Evolutionary conservation across 2,888 invertebrate species (phyloP), one percentile per base, ranked within the genome.

Genomic region (Pollenia amentaria): DNA sequence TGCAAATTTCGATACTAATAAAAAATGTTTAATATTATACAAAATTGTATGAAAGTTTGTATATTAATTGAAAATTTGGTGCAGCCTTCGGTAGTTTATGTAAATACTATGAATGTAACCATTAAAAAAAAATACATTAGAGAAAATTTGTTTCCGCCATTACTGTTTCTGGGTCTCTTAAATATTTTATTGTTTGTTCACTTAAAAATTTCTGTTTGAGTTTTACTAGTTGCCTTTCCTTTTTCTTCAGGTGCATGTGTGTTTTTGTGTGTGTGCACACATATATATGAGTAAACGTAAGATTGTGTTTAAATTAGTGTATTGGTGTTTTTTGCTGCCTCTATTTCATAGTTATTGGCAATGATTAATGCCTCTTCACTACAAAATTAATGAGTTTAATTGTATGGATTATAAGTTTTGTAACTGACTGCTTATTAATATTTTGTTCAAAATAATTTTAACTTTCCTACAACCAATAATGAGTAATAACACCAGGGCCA

Each of bases 331-430:
- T 69, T 7, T 18, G 38, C 16, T 67, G 72, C 73, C 18, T 53
- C 51, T 53, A 62, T 42, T 65, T 29, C 40, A 57, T 73, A 69
- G 44, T 48, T 83, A 72, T 64, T 76, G 75, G 44, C 44, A 83
- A 79, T 86, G 75, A 83, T 86, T 86, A 83, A 86, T 86, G 86
- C 60, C 69, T 70, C 69, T 82, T 70, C 46, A 64, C 76, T 83
- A 79, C 55, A 83, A 76, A 80, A 83, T 83, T 83, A 86, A 86
- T 86, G 76, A 83, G 72, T 83, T 79, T 76, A 86, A 83, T 86
- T 83, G 65, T 76, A 79, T 76, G 75, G 78, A 86, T 79, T 79
- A 77, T 48, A 42, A 44, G n/a, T 76, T 69, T 48, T 77, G 42
- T 65, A 57, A 29, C 18, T 72, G 77, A 57, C 18, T 65, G 57